Base-by-base conservation (phyloP, 2,888 invertebrate genomes). In the Iselma pallidipennis region DNA sequence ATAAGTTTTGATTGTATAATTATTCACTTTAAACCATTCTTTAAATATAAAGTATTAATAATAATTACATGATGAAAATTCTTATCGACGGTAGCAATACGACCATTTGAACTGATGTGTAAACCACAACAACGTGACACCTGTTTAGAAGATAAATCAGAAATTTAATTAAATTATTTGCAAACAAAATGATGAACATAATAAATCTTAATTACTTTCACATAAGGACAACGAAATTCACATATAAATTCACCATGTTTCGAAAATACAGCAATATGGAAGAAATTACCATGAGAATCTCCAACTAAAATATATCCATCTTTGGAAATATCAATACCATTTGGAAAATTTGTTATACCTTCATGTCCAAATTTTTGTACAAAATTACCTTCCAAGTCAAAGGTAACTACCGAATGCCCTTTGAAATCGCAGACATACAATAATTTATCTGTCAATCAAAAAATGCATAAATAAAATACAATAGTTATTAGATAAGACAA, bases 1-100 rank as follows among this genome's bases (percentile, higher is more conserved):
- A 23, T 45, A 45, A 45, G 4, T n/a, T n/a, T n/a, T n/a, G n/a
- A 42, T 49, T 29, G 25, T 28, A 25, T 23, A 26, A 23, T 0
- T 1, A n/a, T 28, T 50, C 16, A 50, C 4, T 28, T 25, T 5
- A 28, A 26, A 51, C 10, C 33, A 10, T 12, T 33, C 12, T 9
- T 12, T 86, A 94, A 92, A 86, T 94, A 94, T 80, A 95, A 88
- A 76, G 94, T 94, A 86, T 95, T 94, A 83, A 97, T 88, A 82
- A 98, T 94, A 83, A 98, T 89, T 78, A 98, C 97, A 83, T 97
- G 96, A 84, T 98, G 96, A 86, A 97, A 97, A 86, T 97, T 98
- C 87, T 98, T 98, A 81, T 97, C 97, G 84, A 98, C 85, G 70
- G 97, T 95, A 73, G 95, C 94, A 75, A 97, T 92, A 83, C 95